Evolutionary conservation across 2,113 vertebrate species (phyloP).

Genomic region (Caretta caretta): DNA sequence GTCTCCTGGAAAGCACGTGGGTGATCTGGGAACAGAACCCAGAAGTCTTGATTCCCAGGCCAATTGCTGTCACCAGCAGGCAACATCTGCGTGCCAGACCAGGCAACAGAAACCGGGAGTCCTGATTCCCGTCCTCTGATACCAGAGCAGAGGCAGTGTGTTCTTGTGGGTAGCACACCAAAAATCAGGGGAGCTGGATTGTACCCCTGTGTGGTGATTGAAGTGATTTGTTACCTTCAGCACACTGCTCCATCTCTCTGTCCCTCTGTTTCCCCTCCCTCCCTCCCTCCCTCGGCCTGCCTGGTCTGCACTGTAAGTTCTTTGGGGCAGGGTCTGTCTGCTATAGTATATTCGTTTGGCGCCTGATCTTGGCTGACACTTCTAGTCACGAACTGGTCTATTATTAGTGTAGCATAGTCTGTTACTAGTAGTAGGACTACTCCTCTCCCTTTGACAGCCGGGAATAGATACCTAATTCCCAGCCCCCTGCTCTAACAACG

Average conservation of each 20-base stretch:
- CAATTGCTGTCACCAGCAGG: neutral
- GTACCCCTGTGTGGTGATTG: neutral
- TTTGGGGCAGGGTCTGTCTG: neutral
- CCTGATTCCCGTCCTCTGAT: fast-evolving
- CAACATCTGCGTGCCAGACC: neutral
- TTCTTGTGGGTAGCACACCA: fast-evolving
- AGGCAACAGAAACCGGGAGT: neutral
- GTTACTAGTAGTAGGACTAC: too few relatives aligned
- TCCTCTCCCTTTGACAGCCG: fast-evolving
- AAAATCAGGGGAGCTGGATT: neutral
- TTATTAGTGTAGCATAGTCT: too few relatives aligned
- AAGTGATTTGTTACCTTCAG: fast-evolving
- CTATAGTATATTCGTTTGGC: neutral
- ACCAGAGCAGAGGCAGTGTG: fast-evolving
- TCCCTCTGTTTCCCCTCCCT: neutral
- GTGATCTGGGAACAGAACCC: neutral
- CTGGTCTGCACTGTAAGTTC: neutral
- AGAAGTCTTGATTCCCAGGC: fast-evolving
- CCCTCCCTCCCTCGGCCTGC: neutral
- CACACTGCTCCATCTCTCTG: neutral
- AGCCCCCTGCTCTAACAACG: neutral
- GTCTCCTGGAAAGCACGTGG: too few relatives aligned
- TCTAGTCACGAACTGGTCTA: too few relatives aligned
- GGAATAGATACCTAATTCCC: fast-evolving
- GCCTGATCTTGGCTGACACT: neutral